Evolutionary conservation across 2,113 vertebrate genomes (phyloP).

Genomic region (Hyperoodon ampullatus): DNA sequence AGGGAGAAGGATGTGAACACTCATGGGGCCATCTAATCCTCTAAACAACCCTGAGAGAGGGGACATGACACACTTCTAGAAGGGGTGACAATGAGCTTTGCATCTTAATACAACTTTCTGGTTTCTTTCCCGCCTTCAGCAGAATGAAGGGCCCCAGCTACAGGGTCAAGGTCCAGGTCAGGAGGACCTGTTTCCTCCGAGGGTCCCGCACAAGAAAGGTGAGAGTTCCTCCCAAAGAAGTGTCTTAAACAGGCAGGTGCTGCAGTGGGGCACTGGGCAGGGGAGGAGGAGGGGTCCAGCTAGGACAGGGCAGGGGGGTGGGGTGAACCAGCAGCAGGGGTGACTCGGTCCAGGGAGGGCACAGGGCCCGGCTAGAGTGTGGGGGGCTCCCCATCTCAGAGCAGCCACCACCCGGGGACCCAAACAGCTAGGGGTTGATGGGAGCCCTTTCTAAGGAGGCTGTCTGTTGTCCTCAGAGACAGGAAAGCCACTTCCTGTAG

Average conservation of each 20-base stretch:
- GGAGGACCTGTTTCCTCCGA: background rate
- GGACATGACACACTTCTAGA: rapidly evolving
- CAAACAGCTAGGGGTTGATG: background rate
- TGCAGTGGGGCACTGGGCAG: rapidly evolving
- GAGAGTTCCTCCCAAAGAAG: no score
- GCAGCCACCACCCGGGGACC: rapidly evolving
- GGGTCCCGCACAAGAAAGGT: background rate
- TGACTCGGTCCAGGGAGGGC: rapidly evolving
- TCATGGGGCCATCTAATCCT: background rate
- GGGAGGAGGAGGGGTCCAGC: background rate
- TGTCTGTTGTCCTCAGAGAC: background rate
- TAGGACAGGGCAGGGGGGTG: background rate
- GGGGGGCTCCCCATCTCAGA: background rate
- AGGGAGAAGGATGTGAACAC: background rate
- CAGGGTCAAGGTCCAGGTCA: background rate
- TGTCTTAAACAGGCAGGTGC: no score
- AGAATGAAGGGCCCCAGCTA: background rate
- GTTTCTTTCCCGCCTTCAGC: background rate
- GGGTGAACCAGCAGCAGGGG: background rate
- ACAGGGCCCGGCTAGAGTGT: rapidly evolving
- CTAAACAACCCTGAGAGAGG: background rate
- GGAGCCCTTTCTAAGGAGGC: background rate
- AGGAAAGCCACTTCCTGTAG: background rate
- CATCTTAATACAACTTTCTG: background rate
- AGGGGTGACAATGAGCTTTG: background rate